phyloP scores from a whole-genome alignment of 2,113 vertebrate species.

The Tonatia bakeri region DNA sequence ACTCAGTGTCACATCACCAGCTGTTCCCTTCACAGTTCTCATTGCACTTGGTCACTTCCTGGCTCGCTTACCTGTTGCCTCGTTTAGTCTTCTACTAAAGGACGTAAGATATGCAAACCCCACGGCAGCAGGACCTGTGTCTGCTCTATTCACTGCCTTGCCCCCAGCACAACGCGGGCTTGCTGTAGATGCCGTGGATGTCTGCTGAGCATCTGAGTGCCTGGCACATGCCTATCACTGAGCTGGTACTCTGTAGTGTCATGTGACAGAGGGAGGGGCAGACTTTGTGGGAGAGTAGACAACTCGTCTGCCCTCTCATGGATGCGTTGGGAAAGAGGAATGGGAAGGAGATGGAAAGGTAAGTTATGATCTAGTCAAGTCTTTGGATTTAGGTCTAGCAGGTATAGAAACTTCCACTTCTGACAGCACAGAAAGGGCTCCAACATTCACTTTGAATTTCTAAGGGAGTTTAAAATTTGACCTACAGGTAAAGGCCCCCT shows the following conservation, averaged over 20 bases:
- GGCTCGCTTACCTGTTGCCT: background rate
- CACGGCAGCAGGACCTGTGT: fast-evolving
- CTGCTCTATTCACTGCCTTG: fast-evolving
- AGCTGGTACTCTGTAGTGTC: fast-evolving
- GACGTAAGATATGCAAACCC: too few species aligned
- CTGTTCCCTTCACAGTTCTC: background rate
- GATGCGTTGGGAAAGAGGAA: too few species aligned
- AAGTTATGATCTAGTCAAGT: background rate
- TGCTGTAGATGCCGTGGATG: fast-evolving
- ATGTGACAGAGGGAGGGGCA: background rate
- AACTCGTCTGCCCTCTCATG: fast-evolving
- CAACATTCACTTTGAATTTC: fast-evolving
- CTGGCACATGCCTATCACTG: background rate
- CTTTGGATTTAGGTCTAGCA: background rate
- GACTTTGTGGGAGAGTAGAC: background rate
- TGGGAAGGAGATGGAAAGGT: background rate
- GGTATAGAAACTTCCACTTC: background rate
- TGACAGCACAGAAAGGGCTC: background rate
- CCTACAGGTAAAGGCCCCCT: background rate
- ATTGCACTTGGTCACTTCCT: background rate
- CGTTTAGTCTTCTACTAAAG: background rate
- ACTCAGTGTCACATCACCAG: fast-evolving
- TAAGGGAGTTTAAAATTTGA: background rate
- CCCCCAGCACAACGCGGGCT: background rate
- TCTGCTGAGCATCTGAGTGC: background rate